Percentiles rank a stretch among this genome's conserved stretches.
phyloP scores from a whole-genome alignment of 2,797 vertebrate species.

The Avahi laniger region DNA sequence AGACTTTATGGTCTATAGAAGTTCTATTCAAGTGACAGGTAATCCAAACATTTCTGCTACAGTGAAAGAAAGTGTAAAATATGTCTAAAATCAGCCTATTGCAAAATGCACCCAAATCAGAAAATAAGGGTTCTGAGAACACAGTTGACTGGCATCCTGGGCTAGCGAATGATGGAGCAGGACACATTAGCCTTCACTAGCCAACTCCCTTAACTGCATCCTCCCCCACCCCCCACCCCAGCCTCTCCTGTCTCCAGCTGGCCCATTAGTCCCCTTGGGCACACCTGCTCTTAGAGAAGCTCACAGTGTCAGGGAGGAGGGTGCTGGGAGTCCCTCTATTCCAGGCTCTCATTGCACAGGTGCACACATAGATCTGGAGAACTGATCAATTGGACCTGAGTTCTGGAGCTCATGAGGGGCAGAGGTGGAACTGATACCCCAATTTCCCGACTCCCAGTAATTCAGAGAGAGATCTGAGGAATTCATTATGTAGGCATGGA shows the following conservation, averaged over 20 bases:
- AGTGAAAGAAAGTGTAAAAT: not conserved
- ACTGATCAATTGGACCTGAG: not conserved
- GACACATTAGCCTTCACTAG: not conserved
- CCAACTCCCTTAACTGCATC: not conserved
- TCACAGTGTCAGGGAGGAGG: not conserved
- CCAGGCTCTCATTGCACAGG: conserved; percentile 7
- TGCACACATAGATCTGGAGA: not conserved
- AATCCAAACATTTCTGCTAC: conserved; percentile 15
- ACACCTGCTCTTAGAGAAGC: not conserved
- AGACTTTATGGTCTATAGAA: not conserved
- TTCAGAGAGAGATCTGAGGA: not conserved
- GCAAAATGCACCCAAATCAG: not conserved
- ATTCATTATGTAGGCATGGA: not conserved
- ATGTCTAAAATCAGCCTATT: not conserved
- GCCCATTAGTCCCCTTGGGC: not conserved
- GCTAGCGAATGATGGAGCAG: not conserved
- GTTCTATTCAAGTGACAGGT: conserved; percentile 12
- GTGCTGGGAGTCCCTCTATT: no score
- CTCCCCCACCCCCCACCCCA: no score
- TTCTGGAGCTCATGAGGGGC: not conserved
- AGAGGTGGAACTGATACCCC: not conserved
- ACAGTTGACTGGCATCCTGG: not conserved
- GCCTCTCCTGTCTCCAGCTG: not conserved
- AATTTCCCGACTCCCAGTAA: not conserved
- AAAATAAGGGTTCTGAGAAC: conserved; percentile 24